Percentiles rank a stretch among this genome's conserved stretches.
Evolutionary conservation across 2,888 invertebrate genomes (phyloP).

Genomic region (Erebia ligea): DNA sequence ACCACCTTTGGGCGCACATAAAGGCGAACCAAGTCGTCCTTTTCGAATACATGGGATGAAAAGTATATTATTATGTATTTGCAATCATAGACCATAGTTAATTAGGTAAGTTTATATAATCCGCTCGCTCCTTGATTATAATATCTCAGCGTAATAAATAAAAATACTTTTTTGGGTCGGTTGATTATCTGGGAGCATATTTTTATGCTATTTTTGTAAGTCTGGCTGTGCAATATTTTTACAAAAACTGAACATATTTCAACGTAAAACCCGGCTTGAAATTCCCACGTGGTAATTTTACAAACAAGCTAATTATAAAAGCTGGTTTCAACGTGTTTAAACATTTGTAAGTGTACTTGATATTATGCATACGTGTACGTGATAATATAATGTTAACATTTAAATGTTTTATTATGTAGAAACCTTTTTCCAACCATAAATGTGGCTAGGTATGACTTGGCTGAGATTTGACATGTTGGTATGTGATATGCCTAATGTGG

Average conservation of each 20-base stretch:
- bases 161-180: slow-evolving; percentile 30
- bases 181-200: slow-evolving; percentile 34
- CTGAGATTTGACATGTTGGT: too few species aligned
- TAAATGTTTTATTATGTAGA: too few species aligned
- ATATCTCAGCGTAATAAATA: slow-evolving; percentile 33
- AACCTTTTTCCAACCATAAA: too few species aligned
- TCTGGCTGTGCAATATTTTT: slow-evolving; percentile 30
- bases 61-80: too few species aligned
- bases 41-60: too few species aligned
- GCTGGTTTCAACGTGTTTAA: slow-evolving; percentile 4
- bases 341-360: not conserved
- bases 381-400: too few species aligned
- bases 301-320: slow-evolving; percentile 22
- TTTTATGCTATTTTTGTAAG: slow-evolving; percentile 29
- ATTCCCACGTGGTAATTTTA: slow-evolving; percentile 22
- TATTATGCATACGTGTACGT: not conserved
- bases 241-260: slow-evolving; percentile 25
- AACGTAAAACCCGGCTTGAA: slow-evolving; percentile 7
- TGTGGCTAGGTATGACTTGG: too few species aligned
- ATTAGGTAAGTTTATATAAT: not conserved
- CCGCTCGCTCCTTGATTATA: not conserved
- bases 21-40: too few species aligned
- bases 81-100: too few species aligned
- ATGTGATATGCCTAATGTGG: too few species aligned
- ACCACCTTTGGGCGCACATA: too few species aligned